Evolutionary conservation across 2,113 vertebrate species (phyloP).

Genomic region (Rissa tridactyla): DNA sequence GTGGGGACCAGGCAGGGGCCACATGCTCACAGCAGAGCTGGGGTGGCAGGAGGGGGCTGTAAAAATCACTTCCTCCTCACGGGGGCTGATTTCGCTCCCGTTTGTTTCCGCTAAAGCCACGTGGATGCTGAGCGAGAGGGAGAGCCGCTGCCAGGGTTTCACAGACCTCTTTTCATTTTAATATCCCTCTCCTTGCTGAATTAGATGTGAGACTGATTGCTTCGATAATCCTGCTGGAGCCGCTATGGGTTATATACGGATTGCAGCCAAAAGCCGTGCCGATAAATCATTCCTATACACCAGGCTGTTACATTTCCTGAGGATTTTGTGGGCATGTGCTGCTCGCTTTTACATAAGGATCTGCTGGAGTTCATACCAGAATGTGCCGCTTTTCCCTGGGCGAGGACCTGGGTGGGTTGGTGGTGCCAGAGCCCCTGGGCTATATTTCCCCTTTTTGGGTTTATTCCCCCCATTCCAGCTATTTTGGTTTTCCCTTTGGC

Average conservation of each 20-base stretch:
- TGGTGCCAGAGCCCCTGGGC: not conserved
- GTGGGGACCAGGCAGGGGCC: not conserved
- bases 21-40: not conserved
- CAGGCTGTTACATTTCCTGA: constrained; percentile 36
- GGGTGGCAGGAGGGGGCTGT: not conserved
- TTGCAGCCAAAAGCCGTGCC: constrained; percentile 27
- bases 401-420: not conserved
- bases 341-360: constrained; percentile 52
- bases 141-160: constrained; percentile 35
- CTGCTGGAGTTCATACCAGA: constrained; percentile 22
- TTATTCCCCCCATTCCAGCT: not conserved
- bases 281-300: constrained; percentile 56
- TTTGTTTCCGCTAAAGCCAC: constrained; percentile 15
- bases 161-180: constrained; percentile 46
- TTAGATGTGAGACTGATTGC: constrained; percentile 53
- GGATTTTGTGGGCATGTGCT: constrained; percentile 59
- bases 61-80: not conserved
- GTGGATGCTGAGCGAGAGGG: not conserved
- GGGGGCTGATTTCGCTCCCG: not conserved
- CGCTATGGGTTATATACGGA: constrained; percentile 30
- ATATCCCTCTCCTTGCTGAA: constrained; percentile 57
- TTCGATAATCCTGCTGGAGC: constrained; percentile 49
- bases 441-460: not conserved
- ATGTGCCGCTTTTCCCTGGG: not conserved
- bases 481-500: not conserved